Conservation (phyloP, 2,888 invertebrate genomes). For the Bursaphelenchus okinawaensis region DNA sequence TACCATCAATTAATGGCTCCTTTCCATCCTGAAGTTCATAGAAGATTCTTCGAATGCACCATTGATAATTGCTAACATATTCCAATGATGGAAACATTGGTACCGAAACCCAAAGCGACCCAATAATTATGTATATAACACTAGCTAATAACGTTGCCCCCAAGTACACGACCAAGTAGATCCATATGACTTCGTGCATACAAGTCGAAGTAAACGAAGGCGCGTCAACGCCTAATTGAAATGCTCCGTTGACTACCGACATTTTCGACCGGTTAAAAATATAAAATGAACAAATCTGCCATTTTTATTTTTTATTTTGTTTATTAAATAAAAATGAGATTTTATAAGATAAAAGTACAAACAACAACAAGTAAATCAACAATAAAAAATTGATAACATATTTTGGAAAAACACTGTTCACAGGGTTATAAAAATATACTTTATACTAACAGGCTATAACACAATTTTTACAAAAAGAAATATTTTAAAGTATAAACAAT, state of each 20-base stretch:
- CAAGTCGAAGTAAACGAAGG: not conserved
- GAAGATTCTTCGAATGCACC: not conserved
- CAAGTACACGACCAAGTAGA: not conserved
- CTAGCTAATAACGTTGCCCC: not conserved
- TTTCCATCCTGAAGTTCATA: not conserved
- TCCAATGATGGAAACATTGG: not conserved
- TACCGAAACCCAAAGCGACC: not conserved
- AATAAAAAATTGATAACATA: too few relatives aligned
- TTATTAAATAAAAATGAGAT: too few relatives aligned
- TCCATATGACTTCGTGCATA: not conserved
- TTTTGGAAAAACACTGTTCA: too few relatives aligned
- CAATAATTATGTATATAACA: not conserved
- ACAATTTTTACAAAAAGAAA: too few relatives aligned
- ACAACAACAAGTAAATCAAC: too few relatives aligned
- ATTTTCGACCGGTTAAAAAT: not conserved
- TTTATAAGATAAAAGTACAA: too few relatives aligned
- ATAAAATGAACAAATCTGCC: not conserved
- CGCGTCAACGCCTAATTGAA: not conserved
- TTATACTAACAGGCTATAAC: too few relatives aligned
- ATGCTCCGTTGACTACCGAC: not conserved
- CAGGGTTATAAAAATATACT: too few relatives aligned
- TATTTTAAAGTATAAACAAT: too few relatives aligned
- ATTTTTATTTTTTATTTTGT: too few relatives aligned
- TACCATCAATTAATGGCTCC: not conserved
- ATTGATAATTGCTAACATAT: not conserved